phyloP scores from a whole-genome alignment of 2,888 invertebrate species.

The Chironomus tentans region DNA sequence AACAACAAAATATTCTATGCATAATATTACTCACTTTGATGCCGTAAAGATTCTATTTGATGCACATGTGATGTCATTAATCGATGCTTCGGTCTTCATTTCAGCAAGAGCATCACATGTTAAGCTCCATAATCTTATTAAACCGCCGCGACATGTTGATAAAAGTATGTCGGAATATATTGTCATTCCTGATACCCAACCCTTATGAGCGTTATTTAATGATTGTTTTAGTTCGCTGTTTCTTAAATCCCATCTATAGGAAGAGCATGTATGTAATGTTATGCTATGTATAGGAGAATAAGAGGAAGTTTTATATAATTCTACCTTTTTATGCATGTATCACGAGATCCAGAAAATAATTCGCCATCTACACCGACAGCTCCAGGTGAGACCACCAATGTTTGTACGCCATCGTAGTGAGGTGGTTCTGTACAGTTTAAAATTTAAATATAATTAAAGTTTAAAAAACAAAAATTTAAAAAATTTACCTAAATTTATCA shows the following conservation, averaged over 20 bases:
- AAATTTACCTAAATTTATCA: constrained; percentile 46
- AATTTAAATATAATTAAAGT: background rate
- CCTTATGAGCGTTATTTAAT: constrained; percentile 75
- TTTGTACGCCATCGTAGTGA: constrained; percentile 84
- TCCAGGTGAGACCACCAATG: constrained; percentile 56
- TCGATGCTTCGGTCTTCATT: constrained; percentile 57
- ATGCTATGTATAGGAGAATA: background rate
- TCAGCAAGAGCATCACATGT: constrained; percentile 57
- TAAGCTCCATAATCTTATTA: constrained; percentile 65
- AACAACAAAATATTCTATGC: background rate
- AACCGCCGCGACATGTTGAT: constrained; percentile 68
- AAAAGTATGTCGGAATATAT: constrained; percentile 50
- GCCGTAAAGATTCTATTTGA: constrained; percentile 65
- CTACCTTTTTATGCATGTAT: constrained; percentile 69
- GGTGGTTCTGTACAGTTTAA: constrained; percentile 52
- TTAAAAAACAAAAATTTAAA: background rate
- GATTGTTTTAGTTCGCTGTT: constrained; percentile 43
- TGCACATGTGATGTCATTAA: constrained; percentile 59
- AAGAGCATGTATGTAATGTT: background rate
- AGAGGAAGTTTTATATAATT: background rate
- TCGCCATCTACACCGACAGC: constrained; percentile 38
- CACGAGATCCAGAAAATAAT: constrained; percentile 75
- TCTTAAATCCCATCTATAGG: constrained; percentile 54
- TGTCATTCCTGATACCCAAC: constrained; percentile 73
- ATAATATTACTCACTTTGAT: constrained; percentile 57